Base-by-base conservation (phyloP, 2,888 invertebrate genomes). In the Chalcis sispes region DNA sequence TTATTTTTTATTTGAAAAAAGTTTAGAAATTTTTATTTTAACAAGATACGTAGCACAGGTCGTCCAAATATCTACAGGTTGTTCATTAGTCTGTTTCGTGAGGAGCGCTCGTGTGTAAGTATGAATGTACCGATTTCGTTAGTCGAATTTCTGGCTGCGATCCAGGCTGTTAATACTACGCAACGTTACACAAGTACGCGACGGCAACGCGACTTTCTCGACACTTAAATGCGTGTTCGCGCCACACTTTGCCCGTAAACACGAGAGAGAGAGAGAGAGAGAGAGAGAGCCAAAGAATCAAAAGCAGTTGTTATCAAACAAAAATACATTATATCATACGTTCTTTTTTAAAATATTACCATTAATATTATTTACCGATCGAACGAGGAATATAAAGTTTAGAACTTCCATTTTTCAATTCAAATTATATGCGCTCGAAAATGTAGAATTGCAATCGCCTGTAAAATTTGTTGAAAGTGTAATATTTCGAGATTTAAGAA, bases 41-140 rank as follows among this genome's bases (percentile, higher is more conserved):
- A 36, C 36, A 36, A n/a, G n/a, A 36, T 36, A 10, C 36, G 36
- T 36, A 7, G 36, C 10, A 36, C 1, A 20, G 29, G 36, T 15
- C 58, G 58, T 29, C 61, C 61, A 71, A 72, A 66, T 32, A 72
- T 84, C 85, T 84, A 86, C 86, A 86, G 85, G 86, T 85, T 85
- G 85, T 83, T 85, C 85, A 83, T 85, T 85, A 82, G 56, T 72
- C 69, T 58, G 29, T 62, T 62, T 23, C 13, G 18, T 46, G 20
- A 29, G 46, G n/a, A 54, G 52, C 23, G 32, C 32, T 76, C 79
- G 72, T 74, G 81, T 81, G 78, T 75, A 69, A 72, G 72, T 81
- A 83, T 81, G 82, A 85, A 84, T 81, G 83, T 81, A 82, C 82
- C 84, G 82, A 86, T 85, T 85, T 85, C 82, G 84, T 85, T 84